Conservation (phyloP, 2,888 invertebrate genomes). For the Drosophila vallismaia region DNA sequence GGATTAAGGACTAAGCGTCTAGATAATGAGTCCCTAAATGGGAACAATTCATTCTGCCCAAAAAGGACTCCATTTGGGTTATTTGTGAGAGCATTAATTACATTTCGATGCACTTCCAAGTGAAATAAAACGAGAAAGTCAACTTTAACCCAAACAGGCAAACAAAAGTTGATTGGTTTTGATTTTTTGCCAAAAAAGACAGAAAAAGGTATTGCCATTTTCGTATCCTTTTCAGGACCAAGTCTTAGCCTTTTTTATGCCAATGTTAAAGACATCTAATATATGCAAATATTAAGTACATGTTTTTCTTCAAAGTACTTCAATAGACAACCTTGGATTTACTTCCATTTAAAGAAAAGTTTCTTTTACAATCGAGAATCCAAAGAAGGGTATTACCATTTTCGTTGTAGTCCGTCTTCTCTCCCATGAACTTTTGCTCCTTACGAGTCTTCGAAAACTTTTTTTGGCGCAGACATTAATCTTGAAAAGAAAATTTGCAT, state of each 20-base stretch:
- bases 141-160: background rate
- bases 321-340: too few species aligned
- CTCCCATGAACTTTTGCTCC: conserved; percentile 22
- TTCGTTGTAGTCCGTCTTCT: conserved; percentile 2
- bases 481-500: conserved; percentile 78
- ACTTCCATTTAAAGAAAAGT: background rate
- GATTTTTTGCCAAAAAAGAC: conserved; percentile 18
- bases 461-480: conserved; percentile 72
- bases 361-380: background rate
- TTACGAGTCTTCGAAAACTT: conserved; percentile 23
- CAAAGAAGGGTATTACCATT: conserved; percentile 8
- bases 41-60: conserved; percentile 21
- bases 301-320: too few species aligned
- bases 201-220: background rate
- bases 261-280: conserved; percentile 14
- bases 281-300: too few species aligned
- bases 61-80: conserved; percentile 32
- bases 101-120: conserved; percentile 53
- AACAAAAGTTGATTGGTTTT: conserved; percentile 40
- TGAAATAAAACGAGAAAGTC: background rate
- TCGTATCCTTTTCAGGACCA: conserved; percentile 5
- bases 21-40: conserved; percentile 56
- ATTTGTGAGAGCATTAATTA: conserved; percentile 60
- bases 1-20: conserved; percentile 66
- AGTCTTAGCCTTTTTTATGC: conserved; percentile 46